Conservation (phyloP, 2,797 vertebrate species). For the Mormyrus hasselquistii region DNA sequence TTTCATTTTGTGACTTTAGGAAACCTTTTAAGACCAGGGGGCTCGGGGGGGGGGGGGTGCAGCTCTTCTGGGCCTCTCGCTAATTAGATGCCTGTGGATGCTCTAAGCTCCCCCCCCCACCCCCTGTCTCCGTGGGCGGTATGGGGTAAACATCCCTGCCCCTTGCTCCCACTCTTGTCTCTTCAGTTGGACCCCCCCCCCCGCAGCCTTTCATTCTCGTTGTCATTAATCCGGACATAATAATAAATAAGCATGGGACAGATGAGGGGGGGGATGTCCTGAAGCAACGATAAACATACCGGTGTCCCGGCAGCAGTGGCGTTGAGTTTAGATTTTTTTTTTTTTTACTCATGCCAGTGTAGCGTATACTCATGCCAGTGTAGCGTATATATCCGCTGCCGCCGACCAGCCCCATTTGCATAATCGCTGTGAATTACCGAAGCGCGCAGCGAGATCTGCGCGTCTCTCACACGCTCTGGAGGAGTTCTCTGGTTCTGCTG, state of each 20-base stretch:
- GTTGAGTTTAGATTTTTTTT: neutral
- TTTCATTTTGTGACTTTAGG: neutral
- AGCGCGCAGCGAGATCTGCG: neutral
- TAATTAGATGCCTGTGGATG: neutral
- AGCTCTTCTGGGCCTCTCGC: neutral
- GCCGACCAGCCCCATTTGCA: neutral
- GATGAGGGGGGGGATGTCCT: neutral
- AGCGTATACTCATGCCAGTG: neutral
- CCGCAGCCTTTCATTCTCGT: neutral
- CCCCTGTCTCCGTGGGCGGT: neutral
- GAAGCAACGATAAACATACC: neutral
- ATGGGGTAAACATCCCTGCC: neutral
- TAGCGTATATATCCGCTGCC: slow-evolving; percentile 1
- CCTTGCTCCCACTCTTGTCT: neutral
- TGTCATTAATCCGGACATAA: neutral
- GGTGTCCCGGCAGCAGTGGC: neutral
- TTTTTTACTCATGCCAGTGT: neutral
- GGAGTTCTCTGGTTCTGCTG: neutral
- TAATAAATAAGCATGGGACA: neutral
- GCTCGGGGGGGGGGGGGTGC: neutral
- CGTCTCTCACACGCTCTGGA: neutral
- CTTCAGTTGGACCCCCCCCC: too few relatives aligned
- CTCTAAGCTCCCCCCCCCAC: neutral
- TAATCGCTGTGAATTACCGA: slow-evolving; percentile 18
- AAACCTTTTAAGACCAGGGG: neutral